These are phyloP conservation scores for Drosophila nigricruria DNA, from an alignment of 2,888 invertebrate species.

Conservation along the genomic window DNA sequence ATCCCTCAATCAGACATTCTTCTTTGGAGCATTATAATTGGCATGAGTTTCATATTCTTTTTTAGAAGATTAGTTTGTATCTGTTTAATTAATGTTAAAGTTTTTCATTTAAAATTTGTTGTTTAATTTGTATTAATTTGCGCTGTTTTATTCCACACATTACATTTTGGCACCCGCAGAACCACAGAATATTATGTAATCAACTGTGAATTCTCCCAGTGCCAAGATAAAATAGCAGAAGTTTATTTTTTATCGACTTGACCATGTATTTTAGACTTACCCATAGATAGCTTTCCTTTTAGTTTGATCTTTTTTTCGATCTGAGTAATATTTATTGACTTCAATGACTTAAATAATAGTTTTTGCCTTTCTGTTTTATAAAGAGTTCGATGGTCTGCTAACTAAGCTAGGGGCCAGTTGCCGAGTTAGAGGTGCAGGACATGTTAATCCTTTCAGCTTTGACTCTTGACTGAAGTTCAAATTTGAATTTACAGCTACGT, in stretches of 20 bases:
- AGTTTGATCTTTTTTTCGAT: not conserved
- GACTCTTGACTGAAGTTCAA: constrained; percentile 83
- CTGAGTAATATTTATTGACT: not conserved
- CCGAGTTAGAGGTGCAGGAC: constrained; percentile 73
- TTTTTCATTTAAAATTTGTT: not conserved
- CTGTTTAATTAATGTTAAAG: not conserved
- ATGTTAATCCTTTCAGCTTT: constrained; percentile 85
- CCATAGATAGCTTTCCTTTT: not conserved
- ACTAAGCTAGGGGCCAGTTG: constrained; percentile 16
- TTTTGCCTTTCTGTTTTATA: not conserved
- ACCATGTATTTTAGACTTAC: constrained; percentile 14
- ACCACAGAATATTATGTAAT: constrained; percentile 84
- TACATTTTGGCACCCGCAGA: constrained; percentile 86
- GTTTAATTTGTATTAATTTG: not conserved
- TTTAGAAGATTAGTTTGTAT: not conserved
- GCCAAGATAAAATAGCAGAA: constrained; percentile 84
- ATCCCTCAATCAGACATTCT: not conserved
- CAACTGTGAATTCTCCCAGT: constrained; percentile 86
- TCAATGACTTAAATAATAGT: not conserved
- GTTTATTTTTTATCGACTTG: not conserved
- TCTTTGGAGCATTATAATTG: not conserved
- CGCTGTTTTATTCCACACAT: constrained; percentile 52
- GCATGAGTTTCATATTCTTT: not conserved
- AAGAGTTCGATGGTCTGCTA: not conserved
- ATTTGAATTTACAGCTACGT: constrained; percentile 78